Percentiles rank a stretch among this genome's conserved stretches.
These are phyloP conservation scores for Drosophila birchii DNA, from an alignment of 2,888 invertebrate species.

Conservation along the genomic window DNA sequence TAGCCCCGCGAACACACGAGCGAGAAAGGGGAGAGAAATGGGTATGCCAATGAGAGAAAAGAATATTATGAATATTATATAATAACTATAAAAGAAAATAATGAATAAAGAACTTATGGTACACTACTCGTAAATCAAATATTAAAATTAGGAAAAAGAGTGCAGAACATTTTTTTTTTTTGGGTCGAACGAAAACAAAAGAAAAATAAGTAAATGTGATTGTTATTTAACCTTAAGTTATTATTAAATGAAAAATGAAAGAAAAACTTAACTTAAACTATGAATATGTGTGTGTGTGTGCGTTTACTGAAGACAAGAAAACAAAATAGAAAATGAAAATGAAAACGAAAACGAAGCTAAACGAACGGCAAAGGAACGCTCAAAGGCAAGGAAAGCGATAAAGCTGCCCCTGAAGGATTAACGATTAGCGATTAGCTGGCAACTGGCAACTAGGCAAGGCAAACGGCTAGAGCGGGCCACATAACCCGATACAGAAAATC, in stretches of 20 bases:
- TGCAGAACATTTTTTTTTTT: conserved; percentile 55
- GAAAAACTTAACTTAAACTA: conserved; percentile 38
- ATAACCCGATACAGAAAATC: conserved; percentile 48
- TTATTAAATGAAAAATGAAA: conserved; percentile 55
- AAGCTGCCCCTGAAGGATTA: conserved; percentile 1
- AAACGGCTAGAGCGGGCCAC: conserved; percentile 47
- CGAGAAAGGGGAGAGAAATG: neutral
- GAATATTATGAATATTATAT: conserved; percentile 46
- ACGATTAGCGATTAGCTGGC: conserved; percentile 37
- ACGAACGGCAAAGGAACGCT: conserved; percentile 31
- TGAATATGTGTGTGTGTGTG: conserved; percentile 58
- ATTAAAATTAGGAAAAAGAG: conserved; percentile 39
- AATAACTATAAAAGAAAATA: conserved; percentile 24
- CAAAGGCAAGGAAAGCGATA: conserved; percentile 11
- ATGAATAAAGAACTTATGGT: conserved; percentile 9
- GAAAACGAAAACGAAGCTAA: conserved; percentile 4
- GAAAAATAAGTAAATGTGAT: conserved; percentile 82
- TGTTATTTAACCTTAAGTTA: conserved; percentile 83
- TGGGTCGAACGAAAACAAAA: conserved; percentile 52
- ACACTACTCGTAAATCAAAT: conserved; percentile 55
- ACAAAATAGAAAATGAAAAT: conserved; percentile 3
- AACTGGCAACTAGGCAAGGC: conserved; percentile 54
- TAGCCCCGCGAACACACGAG: conserved; percentile 31
- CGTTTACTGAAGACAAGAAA: conserved; percentile 41
- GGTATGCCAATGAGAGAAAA: conserved; percentile 23